Conservation (phyloP, 2,113 vertebrate species). For the Corythornis cristatus region DNA sequence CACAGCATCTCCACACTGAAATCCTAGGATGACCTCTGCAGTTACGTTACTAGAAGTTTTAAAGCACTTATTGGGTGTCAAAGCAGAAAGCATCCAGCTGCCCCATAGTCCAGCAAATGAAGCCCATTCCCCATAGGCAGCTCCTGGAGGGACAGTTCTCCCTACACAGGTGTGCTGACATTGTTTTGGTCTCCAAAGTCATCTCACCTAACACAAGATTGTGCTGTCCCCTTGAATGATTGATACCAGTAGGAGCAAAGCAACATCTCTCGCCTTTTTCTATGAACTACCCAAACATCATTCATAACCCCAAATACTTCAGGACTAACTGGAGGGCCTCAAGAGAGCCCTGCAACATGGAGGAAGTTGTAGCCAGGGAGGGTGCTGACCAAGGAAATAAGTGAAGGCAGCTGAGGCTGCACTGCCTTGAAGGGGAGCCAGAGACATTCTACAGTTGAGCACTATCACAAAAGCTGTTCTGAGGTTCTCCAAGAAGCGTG, state of each 20-base stretch:
- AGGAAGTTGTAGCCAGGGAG: not conserved
- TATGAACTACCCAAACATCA: not conserved
- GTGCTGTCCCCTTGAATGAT: not conserved
- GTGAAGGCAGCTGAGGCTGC: not conserved
- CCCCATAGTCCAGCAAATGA: not conserved
- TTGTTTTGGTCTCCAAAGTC: rapidly evolving
- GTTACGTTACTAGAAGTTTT: not conserved
- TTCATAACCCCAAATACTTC: not conserved
- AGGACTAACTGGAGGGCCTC: not conserved
- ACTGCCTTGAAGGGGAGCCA: not conserved
- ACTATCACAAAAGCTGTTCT: not conserved
- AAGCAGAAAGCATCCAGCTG: not conserved
- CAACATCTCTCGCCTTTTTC: not conserved
- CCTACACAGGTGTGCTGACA: not conserved
- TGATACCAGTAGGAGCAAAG: rapidly evolving
- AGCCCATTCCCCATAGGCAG: rapidly evolving
- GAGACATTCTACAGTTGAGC: not conserved
- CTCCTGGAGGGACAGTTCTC: not conserved
- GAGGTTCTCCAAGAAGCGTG: not conserved
- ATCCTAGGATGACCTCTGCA: not conserved
- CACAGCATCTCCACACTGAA: not conserved
- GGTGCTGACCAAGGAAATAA: not conserved
- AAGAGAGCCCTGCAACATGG: not conserved
- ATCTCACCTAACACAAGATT: rapidly evolving
- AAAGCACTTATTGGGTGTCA: not conserved